phyloP scores from a whole-genome alignment of 2,113 vertebrate species.

The Cyanocitta stelleri region DNA sequence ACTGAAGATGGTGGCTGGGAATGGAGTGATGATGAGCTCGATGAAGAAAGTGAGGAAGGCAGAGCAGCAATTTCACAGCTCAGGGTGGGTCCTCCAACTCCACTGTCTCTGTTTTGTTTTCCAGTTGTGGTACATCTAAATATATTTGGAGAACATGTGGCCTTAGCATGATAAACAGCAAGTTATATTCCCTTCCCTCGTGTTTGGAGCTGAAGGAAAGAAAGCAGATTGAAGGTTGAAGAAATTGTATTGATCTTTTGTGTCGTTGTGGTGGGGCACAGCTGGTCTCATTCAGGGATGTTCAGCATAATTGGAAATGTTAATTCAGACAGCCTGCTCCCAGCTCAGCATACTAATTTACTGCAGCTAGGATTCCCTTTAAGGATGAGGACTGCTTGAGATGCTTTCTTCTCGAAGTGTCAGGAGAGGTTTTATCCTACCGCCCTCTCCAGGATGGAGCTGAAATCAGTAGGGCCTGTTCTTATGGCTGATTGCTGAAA shows the following conservation, averaged over 20 bases:
- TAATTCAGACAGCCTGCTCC: neutral
- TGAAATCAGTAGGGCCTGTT: neutral
- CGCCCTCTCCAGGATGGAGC: neutral
- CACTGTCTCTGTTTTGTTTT: neutral
- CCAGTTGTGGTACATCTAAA: neutral
- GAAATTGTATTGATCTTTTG: neutral
- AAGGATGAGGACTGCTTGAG: neutral
- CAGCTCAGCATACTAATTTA: neutral
- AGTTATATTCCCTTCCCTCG: accelerated
- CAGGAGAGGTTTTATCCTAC: conserved; percentile 10
- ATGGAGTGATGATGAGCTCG: conserved; percentile 95
- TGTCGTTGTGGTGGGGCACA: neutral
- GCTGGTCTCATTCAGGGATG: neutral
- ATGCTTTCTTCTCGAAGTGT: neutral
- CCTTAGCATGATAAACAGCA: neutral
- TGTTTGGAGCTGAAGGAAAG: neutral
- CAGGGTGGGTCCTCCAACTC: conserved; percentile 64
- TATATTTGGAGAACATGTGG: neutral
- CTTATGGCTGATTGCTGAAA: neutral
- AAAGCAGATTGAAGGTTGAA: neutral
- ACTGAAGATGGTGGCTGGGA: conserved; percentile 97
- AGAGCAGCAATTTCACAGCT: conserved; percentile 86
- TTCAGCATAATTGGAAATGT: neutral
- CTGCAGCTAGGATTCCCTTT: neutral
- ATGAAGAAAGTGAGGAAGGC: conserved; percentile 94